Conservation (phyloP, 2,113 vertebrate species). For the Rutilus rutilus region DNA sequence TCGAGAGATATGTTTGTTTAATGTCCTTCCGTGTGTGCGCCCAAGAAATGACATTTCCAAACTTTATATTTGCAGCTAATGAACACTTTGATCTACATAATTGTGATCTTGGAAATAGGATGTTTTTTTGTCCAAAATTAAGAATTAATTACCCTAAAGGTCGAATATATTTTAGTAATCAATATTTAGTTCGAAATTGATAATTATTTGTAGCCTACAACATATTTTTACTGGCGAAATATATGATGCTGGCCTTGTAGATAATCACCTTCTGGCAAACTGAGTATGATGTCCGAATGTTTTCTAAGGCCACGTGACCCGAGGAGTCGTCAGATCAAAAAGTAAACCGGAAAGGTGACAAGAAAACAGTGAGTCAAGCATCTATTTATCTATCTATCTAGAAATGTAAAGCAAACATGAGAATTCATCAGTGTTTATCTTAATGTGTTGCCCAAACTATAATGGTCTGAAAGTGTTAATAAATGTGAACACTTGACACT, state of each 20-base stretch:
- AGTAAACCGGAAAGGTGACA: no score
- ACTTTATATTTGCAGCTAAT: not conserved
- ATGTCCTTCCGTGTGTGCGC: not conserved
- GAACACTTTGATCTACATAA: not conserved
- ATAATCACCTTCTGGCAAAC: not conserved
- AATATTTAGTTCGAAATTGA: not conserved
- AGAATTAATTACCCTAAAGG: not conserved
- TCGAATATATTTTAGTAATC: not conserved
- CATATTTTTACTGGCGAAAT: not conserved
- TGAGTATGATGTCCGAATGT: no score
- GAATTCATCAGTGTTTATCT: no score
- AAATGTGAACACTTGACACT: no score
- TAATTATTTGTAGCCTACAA: no score
- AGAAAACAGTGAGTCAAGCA: no score
- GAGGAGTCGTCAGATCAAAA: no score
- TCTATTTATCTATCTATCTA: no score
- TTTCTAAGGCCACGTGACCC: no score
- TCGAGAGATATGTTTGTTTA: constrained; percentile 6
- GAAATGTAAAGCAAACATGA: no score
- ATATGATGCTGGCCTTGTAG: not conserved
- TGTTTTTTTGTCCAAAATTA: not conserved
- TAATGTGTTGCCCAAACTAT: no score
- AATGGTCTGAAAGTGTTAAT: no score
- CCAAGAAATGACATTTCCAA: not conserved
- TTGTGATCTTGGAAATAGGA: not conserved